Evolutionary conservation across 2,113 vertebrate species (phyloP).

Genomic region (Strix uralensis): DNA sequence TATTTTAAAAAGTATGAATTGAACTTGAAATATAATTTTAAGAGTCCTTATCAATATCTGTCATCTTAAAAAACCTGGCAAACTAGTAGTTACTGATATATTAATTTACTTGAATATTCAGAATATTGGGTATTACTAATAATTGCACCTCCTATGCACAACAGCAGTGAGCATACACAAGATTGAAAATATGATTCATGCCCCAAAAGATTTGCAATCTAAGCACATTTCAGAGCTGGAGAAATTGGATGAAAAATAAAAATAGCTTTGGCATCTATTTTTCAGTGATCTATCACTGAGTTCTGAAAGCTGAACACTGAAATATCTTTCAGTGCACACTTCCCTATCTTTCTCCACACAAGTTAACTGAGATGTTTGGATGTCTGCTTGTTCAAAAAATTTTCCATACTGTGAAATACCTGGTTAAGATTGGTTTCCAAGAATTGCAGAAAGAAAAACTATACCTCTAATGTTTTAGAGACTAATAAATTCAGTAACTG

Average conservation of each 20-base stretch:
- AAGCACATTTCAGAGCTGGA: not conserved
- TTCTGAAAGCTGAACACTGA: not conserved
- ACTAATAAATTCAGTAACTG: not conserved
- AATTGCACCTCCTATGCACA: accelerated
- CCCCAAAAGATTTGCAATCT: not conserved
- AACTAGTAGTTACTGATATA: not conserved
- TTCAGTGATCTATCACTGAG: not conserved
- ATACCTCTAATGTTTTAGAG: not conserved
- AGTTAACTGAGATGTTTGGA: not conserved
- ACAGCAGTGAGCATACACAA: accelerated
- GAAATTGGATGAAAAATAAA: not conserved
- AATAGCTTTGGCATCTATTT: not conserved
- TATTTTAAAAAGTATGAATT: not conserved
- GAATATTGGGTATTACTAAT: not conserved
- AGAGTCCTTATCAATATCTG: not conserved
- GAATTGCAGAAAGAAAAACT: not conserved
- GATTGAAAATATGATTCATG: not conserved
- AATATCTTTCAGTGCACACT: not conserved
- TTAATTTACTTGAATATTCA: not conserved
- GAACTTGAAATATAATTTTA: not conserved
- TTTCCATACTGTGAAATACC: not conserved
- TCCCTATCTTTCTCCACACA: not conserved
- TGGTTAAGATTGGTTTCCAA: not conserved
- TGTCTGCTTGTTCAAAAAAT: not conserved
- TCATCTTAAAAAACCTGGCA: not conserved